Base-by-base conservation (phyloP, 2,797 vertebrate species). In the Notolepis coatsorum region DNA sequence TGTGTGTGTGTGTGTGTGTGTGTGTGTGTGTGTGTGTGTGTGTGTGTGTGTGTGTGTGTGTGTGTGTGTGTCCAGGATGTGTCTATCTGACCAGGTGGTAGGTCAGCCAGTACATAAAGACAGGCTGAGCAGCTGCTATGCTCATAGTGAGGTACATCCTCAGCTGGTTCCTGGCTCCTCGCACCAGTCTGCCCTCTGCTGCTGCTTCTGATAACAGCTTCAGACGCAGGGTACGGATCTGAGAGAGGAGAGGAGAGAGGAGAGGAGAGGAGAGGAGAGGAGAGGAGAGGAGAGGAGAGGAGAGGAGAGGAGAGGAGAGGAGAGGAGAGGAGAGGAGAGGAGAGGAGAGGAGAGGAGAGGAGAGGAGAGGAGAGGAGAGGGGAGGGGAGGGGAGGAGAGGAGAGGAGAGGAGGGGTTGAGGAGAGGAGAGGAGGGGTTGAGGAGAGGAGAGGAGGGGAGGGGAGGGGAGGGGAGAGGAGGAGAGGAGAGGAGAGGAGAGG, bases 101-200 rank as follows among this genome's bases (percentile, higher is more conserved):
- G 17, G 96, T 97, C 77, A 98, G 91, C 95, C 95, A 97, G 90
- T 95, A 98, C 96, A 98, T 98, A 81, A 97, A 94, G 71, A 96
- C 21, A 1, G 96, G 96, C 80, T 97, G 96, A 2, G 91, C 93
- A 0, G 92, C 94, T 1, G 96, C 95, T 73, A 97, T 95, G 4
- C 94, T 90, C 95, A 97, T 94, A 48, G 96, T 98, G 56, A 97
- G 86, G 85, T 98, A 98, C 96, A 97, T 98, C 67, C 96, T 93
- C 75, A 97, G 90, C 82, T 97, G 96, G 90, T 96, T 97, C 54
- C 92, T 90, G 21, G 95, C 69, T 25, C 94, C 94, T 7, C 91
- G 91, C 50, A 96, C 95, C 20, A 94, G 84, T 13, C 92, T 86
- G 0, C 96, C 96, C 57, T 96, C 93, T 0, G 96, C 96, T 0